Conservation (phyloP, 2,888 invertebrate genomes). For the Yponomeuta cagnagella region DNA sequence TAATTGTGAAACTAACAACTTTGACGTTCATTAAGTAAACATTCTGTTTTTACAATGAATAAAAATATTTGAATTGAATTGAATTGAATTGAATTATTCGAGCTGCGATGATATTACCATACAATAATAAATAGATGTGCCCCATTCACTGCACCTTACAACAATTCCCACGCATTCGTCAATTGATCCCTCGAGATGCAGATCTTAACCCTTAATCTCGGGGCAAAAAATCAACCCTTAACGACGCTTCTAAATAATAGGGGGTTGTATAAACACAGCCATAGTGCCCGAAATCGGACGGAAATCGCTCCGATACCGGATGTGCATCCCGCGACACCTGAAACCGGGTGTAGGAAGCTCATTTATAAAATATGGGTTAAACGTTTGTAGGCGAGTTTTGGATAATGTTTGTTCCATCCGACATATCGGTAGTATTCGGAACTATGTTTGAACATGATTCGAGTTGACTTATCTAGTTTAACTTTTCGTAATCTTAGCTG, state of each 20-base stretch:
- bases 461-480: too few relatives aligned
- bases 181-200: not conserved
- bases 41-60: too few relatives aligned
- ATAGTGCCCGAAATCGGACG: constrained; percentile 35
- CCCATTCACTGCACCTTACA: not conserved
- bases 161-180: constrained; percentile 8
- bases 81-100: too few relatives aligned
- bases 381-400: not conserved
- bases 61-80: too few relatives aligned
- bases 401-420: not conserved
- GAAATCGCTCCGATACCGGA: constrained; percentile 44
- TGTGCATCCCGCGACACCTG: constrained; percentile 19
- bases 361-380: not conserved
- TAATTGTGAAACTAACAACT: too few relatives aligned
- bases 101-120: not conserved
- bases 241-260: not conserved
- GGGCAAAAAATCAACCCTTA: constrained; percentile 10
- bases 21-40: too few relatives aligned
- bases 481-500: too few relatives aligned
- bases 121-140: not conserved
- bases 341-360: not conserved
- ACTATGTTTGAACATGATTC: too few relatives aligned
- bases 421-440: too few relatives aligned
- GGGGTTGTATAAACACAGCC: constrained; percentile 25
- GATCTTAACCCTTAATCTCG: not conserved